These are phyloP conservation scores for Gymnarchus niloticus DNA, from an alignment of 2,113 vertebrate genomes.

Conservation along the genomic window DNA sequence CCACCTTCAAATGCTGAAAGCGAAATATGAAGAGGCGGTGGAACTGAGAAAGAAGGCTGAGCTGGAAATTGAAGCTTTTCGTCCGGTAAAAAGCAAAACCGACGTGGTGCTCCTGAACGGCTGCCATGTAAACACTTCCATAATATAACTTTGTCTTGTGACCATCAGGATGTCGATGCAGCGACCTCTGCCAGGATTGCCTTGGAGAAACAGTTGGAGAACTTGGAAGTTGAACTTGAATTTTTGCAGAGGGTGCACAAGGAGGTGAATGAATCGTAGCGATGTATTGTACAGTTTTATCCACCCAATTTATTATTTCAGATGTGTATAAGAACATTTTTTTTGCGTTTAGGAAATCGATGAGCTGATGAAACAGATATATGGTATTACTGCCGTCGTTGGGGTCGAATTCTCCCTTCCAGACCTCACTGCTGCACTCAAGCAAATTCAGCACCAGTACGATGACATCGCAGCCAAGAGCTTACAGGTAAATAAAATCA, in stretches of 20 bases:
- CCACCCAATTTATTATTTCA: background rate
- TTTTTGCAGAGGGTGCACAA: constrained; percentile 62
- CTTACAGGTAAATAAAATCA: constrained; percentile 65
- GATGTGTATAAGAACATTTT: background rate
- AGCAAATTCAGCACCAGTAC: constrained; percentile 71
- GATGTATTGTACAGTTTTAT: background rate
- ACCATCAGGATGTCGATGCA: constrained; percentile 53
- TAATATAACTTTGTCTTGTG: background rate
- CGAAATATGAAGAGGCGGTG: constrained; percentile 62
- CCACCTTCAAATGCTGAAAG: constrained; percentile 58
- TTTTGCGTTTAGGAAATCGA: constrained; percentile 60
- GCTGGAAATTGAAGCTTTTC: constrained; percentile 62
- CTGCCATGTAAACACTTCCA: too few relatives aligned
- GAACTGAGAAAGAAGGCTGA: constrained; percentile 64
- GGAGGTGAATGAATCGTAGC: constrained; percentile 52
- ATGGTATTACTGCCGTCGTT: constrained; percentile 47
- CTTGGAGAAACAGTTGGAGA: constrained; percentile 59
- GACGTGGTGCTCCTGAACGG: background rate
- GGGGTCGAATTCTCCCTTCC: constrained; percentile 52
- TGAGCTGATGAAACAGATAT: constrained; percentile 68
- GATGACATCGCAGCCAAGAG: constrained; percentile 72
- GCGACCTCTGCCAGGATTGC: constrained; percentile 54
- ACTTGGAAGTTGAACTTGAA: constrained; percentile 61
- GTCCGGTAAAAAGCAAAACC: constrained; percentile 52
- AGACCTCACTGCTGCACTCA: constrained; percentile 68